Evolutionary conservation across 1,140 invertebrate species (phyloP).

Genomic region (Zaprionus lachaisei): DNA sequence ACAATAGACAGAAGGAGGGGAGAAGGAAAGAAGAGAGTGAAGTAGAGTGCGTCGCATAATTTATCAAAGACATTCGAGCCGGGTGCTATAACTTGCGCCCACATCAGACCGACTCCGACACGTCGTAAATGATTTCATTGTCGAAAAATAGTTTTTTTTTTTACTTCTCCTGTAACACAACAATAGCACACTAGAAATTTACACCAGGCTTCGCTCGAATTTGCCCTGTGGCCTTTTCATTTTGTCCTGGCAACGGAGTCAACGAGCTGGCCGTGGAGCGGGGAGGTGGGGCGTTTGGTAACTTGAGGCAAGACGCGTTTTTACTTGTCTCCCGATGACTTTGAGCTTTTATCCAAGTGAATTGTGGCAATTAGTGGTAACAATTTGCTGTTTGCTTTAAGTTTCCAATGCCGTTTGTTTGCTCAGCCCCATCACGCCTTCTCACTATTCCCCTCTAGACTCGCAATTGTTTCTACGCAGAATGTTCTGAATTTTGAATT

Average conservation of each 20-base stretch:
- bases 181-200: conserved; percentile 52
- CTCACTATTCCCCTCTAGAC: conserved; percentile 17
- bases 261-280: neutral
- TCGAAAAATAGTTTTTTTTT: conserved; percentile 71
- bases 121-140: conserved; percentile 78
- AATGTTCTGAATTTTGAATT: neutral
- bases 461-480: conserved; percentile 23
- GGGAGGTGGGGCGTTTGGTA: neutral
- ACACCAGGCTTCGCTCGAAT: conserved; percentile 41
- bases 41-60: conserved; percentile 49
- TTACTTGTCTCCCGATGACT: neutral
- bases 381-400: conserved; percentile 80
- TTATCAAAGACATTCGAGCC: conserved; percentile 74
- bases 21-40: neutral
- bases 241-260: conserved; percentile 36
- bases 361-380: conserved; percentile 78
- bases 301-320: conserved; percentile 1
- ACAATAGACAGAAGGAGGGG: neutral
- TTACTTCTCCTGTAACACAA: conserved; percentile 18
- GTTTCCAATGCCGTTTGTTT: conserved; percentile 49
- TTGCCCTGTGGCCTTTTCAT: conserved; percentile 16
- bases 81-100: conserved; percentile 56
- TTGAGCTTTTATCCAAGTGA: conserved; percentile 57
- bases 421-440: neutral
- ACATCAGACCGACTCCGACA: conserved; percentile 50